These are phyloP conservation scores for Ictalurus furcatus DNA, from an alignment of 2,113 vertebrate genomes.

Conservation along the genomic window DNA sequence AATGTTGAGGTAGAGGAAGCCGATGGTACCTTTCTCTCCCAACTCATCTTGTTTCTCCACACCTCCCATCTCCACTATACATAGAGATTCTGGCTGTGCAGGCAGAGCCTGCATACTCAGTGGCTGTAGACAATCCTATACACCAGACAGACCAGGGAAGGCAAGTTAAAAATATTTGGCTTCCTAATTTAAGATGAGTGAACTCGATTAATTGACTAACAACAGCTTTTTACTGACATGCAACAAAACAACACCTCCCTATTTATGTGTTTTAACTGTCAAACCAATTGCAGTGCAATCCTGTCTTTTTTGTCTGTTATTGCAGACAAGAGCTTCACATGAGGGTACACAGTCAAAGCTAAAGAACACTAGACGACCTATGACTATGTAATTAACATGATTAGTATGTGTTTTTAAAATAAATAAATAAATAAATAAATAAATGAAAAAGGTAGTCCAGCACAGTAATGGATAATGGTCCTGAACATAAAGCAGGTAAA, in stretches of 20 bases:
- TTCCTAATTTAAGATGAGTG: background rate
- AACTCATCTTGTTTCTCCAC: constrained; percentile 96
- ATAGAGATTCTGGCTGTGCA: constrained; percentile 92
- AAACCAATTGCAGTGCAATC: background rate
- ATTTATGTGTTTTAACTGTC: background rate
- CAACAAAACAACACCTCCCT: background rate
- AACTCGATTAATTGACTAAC: background rate
- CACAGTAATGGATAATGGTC: background rate
- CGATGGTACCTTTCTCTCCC: constrained; percentile 92
- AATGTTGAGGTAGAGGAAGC: constrained; percentile 97
- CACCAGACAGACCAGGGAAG: background rate
- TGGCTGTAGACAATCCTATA: constrained; percentile 92
- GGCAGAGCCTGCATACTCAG: constrained; percentile 98
- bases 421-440: no score
- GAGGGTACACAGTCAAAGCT: background rate
- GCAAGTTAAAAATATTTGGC: background rate
- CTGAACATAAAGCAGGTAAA: background rate
- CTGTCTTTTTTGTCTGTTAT: background rate
- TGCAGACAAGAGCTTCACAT: no score
- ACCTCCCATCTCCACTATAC: constrained; percentile 98
- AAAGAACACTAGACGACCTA: background rate
- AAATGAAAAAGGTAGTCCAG: background rate
- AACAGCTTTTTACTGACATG: background rate
- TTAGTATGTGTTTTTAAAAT: background rate
- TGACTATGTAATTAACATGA: background rate